Conservation (phyloP, 1,140 invertebrate species). For the Holcopasites calliopsidis region DNA sequence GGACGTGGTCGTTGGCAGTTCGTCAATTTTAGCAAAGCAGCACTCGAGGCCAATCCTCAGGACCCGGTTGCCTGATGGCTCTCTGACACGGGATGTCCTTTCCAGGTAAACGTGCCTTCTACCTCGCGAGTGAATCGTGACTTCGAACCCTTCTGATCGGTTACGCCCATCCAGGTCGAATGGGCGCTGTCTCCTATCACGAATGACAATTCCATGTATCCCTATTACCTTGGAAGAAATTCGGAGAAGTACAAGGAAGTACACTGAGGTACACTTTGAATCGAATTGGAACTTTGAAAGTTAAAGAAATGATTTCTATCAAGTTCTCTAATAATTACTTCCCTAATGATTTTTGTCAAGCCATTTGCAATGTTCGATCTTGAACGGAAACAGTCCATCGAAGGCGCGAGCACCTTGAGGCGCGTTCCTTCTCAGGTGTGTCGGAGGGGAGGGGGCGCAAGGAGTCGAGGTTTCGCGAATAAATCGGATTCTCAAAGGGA, state of each 20-base stretch:
- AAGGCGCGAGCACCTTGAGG: background rate
- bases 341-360: no score
- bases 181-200: background rate
- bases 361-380: no score
- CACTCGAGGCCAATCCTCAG: constrained; percentile 34
- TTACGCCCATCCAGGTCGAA: constrained; percentile 15
- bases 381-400: background rate
- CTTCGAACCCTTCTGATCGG: constrained; percentile 31
- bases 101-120: constrained; percentile 61
- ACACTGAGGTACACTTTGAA: background rate
- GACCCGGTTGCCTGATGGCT: constrained; percentile 67
- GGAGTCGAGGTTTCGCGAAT: constrained; percentile 13
- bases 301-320: no score
- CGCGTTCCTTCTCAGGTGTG: constrained; percentile 12
- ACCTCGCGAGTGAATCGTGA: constrained; percentile 40
- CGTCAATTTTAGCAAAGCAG: constrained; percentile 55
- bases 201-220: background rate
- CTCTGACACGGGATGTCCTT: constrained; percentile 74
- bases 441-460: no score
- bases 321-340: no score
- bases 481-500: constrained; percentile 31
- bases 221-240: background rate
- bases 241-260: no score
- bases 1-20: constrained; percentile 65
- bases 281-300: no score